Evolutionary conservation across 1,140 invertebrate genomes (phyloP).

Genomic region (Stegodyphus mimosarum): DNA sequence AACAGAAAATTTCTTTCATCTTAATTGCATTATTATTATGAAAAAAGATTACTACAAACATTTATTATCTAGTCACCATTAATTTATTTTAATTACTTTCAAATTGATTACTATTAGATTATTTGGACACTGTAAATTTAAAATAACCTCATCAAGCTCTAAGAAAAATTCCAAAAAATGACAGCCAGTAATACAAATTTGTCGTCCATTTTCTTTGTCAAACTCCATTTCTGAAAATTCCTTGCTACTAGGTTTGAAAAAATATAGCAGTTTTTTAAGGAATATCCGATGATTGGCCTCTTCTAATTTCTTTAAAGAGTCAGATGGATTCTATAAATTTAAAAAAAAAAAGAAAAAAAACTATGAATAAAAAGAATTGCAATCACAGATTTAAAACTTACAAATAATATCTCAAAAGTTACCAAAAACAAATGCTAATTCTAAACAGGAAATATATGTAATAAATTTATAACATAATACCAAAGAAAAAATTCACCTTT

Average conservation of each 20-base stretch:
- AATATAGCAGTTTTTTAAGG: slow-evolving; percentile 83
- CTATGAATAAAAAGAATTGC: not conserved
- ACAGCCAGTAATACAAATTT: slow-evolving; percentile 79
- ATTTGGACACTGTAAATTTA: not conserved
- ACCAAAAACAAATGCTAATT: not conserved
- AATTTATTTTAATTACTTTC: too few species aligned
- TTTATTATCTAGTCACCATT: not conserved
- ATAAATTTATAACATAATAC: slow-evolving; percentile 2
- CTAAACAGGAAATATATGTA: not conserved
- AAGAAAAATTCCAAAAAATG: slow-evolving; percentile 83
- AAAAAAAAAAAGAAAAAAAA: not conserved
- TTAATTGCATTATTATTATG: not conserved
- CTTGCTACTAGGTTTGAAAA: slow-evolving; percentile 87
- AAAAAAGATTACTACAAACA: not conserved
- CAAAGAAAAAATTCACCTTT: slow-evolving; percentile 13
- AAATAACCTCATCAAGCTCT: slow-evolving; percentile 71
- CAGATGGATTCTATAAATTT: slow-evolving; percentile 70
- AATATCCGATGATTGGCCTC: slow-evolving; percentile 84
- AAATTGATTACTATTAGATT: too few species aligned
- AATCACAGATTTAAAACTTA: not conserved
- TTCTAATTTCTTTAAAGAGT: slow-evolving; percentile 73
- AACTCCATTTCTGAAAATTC: slow-evolving; percentile 80
- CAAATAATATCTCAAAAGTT: not conserved
- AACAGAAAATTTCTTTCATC: not conserved
- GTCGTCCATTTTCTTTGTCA: slow-evolving; percentile 72